These are phyloP conservation scores for Epistrophe grossulariae DNA, from an alignment of 2,888 invertebrate species.

Conservation along the genomic window DNA sequence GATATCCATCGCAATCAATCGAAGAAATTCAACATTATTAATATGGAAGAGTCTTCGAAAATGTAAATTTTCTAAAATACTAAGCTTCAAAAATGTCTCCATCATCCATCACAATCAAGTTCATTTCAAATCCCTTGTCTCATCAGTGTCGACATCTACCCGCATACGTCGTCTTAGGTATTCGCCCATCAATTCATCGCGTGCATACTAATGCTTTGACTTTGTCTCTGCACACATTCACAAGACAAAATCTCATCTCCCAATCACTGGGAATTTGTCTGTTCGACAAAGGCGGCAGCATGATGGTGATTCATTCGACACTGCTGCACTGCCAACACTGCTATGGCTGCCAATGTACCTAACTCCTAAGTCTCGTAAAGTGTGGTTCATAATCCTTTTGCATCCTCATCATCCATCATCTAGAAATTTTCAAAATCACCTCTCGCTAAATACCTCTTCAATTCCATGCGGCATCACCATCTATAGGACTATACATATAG, in stretches of 20 bases:
- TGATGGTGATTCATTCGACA: conserved; percentile 14
- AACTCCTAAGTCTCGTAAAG: conserved; percentile 23
- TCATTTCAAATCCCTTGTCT: conserved; percentile 48
- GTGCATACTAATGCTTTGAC: conserved; percentile 33
- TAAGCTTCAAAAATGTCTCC: conserved; percentile 8
- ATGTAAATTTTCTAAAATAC: conserved; percentile 29
- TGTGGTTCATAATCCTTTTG: conserved; percentile 57
- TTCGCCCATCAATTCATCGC: neutral
- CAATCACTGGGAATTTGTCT: conserved; percentile 25
- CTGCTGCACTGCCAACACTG: neutral
- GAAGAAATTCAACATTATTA: neutral
- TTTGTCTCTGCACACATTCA: conserved; percentile 31
- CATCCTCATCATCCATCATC: conserved; percentile 55
- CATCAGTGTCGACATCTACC: conserved; percentile 37
- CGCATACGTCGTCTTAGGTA: too few relatives aligned
- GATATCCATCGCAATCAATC: neutral
- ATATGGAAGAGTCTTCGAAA: neutral
- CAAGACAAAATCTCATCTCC: conserved; percentile 16
- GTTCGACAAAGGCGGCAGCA: neutral
- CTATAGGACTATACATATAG: neutral
- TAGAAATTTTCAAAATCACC: conserved; percentile 66
- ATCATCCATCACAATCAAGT: conserved; percentile 48
- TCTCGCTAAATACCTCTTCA: conserved; percentile 68
- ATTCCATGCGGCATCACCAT: conserved; percentile 41
- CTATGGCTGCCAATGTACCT: neutral